Conservation (phyloP, 2,113 vertebrate species). For the Thymallus thymallus region DNA sequence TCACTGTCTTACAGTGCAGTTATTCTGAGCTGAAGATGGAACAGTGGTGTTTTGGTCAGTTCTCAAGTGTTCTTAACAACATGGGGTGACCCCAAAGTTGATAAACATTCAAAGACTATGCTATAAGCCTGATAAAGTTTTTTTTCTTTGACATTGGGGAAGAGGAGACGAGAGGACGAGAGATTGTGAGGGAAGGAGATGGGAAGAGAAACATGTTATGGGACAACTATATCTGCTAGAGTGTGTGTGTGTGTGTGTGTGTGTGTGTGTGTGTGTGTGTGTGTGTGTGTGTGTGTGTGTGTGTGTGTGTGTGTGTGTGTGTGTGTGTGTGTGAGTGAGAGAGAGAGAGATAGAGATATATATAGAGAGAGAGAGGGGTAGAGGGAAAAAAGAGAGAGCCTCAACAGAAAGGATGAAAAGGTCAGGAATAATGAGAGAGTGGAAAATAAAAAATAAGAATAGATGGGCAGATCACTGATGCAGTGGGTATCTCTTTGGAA, state of each 20-base stretch:
- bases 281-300: constrained; percentile 1
- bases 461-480: too few relatives aligned
- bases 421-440: neutral
- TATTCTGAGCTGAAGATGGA: constrained; percentile 23
- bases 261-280: constrained; percentile 7
- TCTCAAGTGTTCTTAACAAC: neutral
- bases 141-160: neutral
- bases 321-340: neutral
- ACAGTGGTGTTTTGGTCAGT: constrained; percentile 5
- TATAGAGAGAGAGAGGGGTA: neutral
- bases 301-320: constrained; percentile 1
- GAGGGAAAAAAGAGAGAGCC: neutral
- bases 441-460: neutral
- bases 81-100: neutral
- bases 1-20: neutral
- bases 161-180: neutral
- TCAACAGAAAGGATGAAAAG: neutral
- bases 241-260: constrained; percentile 2
- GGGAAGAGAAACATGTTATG: constrained; percentile 17
- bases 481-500: too few relatives aligned
- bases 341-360: neutral
- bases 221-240: constrained; percentile 45
- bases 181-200: neutral
- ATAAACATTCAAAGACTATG: neutral
- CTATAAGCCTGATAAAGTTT: neutral